These are phyloP conservation scores for Limenitis camilla DNA, from an alignment of 2,888 invertebrate species.

Conservation along the genomic window DNA sequence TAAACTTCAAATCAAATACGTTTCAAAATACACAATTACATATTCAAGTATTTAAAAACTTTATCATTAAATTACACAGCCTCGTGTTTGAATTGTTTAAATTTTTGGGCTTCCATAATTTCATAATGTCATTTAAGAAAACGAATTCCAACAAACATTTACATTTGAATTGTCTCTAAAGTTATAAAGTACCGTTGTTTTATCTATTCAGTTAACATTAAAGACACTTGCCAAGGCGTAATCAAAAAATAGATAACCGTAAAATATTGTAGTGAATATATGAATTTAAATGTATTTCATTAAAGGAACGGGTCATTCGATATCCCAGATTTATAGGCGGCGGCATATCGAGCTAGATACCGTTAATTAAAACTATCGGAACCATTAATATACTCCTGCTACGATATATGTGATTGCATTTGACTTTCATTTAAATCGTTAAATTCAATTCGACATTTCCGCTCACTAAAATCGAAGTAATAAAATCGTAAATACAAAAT, in stretches of 20 bases:
- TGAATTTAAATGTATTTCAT: constrained; percentile 20
- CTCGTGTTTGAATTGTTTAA: no score
- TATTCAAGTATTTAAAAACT: no score
- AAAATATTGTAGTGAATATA: constrained; percentile 16
- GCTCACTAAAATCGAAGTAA: not conserved
- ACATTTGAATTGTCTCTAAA: not conserved
- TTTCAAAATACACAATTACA: no score
- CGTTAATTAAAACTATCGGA: constrained; percentile 22
- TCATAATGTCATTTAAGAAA: not conserved
- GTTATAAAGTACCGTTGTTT: not conserved
- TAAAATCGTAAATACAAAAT: not conserved
- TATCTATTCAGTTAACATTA: constrained; percentile 4
- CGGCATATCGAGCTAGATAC: constrained; percentile 15
- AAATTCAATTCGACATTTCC: constrained; percentile 2
- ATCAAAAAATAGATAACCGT: constrained; percentile 17
- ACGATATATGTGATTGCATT: constrained; percentile 11
- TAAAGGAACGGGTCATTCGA: constrained; percentile 16
- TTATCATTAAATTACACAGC: no score
- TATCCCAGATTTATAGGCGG: constrained; percentile 20
- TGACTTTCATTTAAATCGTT: constrained; percentile 9
- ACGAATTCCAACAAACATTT: not conserved
- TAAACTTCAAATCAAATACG: no score
- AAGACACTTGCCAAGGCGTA: constrained; percentile 1
- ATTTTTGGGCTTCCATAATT: not conserved
- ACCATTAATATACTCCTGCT: constrained; percentile 16